Evolutionary conservation across 35 echinoderm and acorn worm genomes (phyloP), one percentile per base, ranked within the genome.

Genomic region (Anneissia japonica): DNA sequence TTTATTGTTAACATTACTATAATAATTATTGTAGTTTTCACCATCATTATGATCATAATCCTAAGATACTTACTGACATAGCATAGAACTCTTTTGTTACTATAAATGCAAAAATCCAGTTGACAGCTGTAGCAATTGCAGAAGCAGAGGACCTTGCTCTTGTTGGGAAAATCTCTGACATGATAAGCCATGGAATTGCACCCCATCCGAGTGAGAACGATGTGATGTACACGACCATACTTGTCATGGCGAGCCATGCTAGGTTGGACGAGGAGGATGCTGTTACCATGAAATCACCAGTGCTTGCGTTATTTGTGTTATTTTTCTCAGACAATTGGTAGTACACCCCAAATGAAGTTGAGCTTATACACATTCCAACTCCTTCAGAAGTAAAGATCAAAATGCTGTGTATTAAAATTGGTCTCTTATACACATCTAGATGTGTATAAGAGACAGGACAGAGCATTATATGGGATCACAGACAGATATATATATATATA

Each of bases 91-190:
- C 84, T 74, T 89, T 83, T 3, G 96, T 99, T 23, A 99, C 89
- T 30, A 94, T 85, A 41, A 99, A 99, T n/a, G 92, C 85, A 81
- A 81, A 99, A 0, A 46, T 74, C 96, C 92, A 99, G 72, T 94
- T 99, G 75, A 89, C 84, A 35, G 86, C 85, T 0, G 96, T 84
- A 16, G 96, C 92, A 29, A 99, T 99, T 10, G 84, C 75, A 79
- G 86, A 94, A 41, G 89, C 96, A 29, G 83, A 72, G 0, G 92
- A 92, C 75, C 86, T 91, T 23, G 89, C 92, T 55, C 93, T 99
- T 1, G 92, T 91, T 4, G 96, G 96, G 72, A 99, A 99, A 45
- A 99, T 99, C 39, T 99, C 96, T 3, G 96, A 94, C 92, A 99
- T 99, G 45, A 99, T 82, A 0, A 99, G 89, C 96, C 96, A 99